Evolutionary conservation across 2,888 invertebrate genomes (phyloP), one percentile per base, ranked within the genome.

Genomic region (Tethea ocularis): DNA sequence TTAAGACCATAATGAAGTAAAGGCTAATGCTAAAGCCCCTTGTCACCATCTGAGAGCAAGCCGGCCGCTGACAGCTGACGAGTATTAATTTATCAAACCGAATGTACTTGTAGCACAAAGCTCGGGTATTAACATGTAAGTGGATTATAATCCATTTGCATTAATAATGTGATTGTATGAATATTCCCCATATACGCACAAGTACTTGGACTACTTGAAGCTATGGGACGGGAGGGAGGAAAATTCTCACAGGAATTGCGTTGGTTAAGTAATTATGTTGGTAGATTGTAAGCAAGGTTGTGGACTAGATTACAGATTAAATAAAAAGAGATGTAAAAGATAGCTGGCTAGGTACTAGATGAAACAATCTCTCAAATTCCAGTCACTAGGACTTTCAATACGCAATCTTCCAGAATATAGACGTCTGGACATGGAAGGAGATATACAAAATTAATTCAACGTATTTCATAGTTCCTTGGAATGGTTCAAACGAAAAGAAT

Each of bases 61-160:
- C 61, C 60, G 2, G 60, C 56, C 57, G 57, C 54, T 64, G 69
- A 71, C 73, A 69, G 57, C 46, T 68, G 69, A 66, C 67, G 66
- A 60, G 59, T 52, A 63, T 69, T 72, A 67, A 72, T 74, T 73
- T 58, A 74, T 70, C 69, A 71, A 66, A 62, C 61, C 29, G 60
- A 46, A 62, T 67, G 56, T 59, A 64, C 61, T 61, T 58, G 46
- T 59, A 56, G 33, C 51, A 54, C 56, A 60, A 61, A 66, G 57
- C 63, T 54, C 36, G 17, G 62, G 57, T 33, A 33, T 33, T 53
- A 62, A 62, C 59, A 59, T 20, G 52, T 24, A 22, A 66, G 55
- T 66, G 64, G 73, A 73, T 74, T 62, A 66, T 23, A 68, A 74
- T 61, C 64, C 60, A 41, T 54, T 56, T 38, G 56, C 38, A 60